Conservation (phyloP, 2,113 vertebrate genomes). For the Stegastes partitus region DNA sequence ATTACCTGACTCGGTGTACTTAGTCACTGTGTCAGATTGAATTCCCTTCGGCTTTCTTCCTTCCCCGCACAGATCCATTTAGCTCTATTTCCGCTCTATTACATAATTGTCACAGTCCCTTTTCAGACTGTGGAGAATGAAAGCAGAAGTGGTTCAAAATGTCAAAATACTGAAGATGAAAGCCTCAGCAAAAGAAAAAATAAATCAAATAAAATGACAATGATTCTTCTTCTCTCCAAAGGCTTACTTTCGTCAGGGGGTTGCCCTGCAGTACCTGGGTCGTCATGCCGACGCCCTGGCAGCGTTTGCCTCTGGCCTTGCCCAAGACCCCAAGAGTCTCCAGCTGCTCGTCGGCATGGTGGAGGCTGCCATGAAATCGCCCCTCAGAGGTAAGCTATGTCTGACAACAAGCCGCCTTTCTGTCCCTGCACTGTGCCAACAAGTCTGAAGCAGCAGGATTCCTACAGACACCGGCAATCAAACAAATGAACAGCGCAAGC, state of each 20-base stretch:
- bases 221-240: conserved; percentile 59
- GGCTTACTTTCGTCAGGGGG: conserved; percentile 99
- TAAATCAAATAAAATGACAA: too few species aligned
- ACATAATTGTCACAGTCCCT: too few species aligned
- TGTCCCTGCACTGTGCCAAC: not conserved
- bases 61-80: too few species aligned
- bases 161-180: not conserved
- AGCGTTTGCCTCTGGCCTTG: conserved; percentile 94
- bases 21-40: too few species aligned
- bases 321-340: conserved; percentile 97
- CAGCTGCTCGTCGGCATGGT: conserved; percentile 98
- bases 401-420: not conserved
- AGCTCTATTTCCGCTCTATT: too few species aligned
- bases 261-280: conserved; percentile 98
- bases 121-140: too few species aligned
- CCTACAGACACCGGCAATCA: not conserved
- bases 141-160: not conserved
- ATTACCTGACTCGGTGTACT: too few species aligned
- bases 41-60: too few species aligned
- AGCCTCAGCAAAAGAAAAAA: not conserved
- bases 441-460: not conserved
- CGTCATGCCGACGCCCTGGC: conserved; percentile 98
- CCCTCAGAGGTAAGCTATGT: conserved; percentile 90
- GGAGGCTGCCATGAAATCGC: conserved; percentile 98
- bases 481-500: not conserved